Evolutionary conservation across 2,797 vertebrate species (phyloP), one percentile per base, ranked within the genome.

Genomic region (Oryzias dopingdopingensis): DNA sequence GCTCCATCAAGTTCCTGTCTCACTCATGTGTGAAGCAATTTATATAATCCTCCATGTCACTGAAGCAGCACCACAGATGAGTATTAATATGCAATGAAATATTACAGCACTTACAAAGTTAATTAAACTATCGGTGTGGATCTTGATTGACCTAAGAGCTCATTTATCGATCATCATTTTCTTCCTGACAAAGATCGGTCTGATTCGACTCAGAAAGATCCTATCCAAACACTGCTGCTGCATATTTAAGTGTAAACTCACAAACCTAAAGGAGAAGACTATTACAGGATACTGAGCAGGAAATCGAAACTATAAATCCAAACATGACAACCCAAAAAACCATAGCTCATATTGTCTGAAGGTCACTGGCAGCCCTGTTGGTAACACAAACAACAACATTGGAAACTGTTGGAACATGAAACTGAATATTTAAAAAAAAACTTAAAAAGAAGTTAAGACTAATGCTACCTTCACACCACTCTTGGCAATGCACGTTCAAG

Each of bases 81-180:
- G 67, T 56, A 50, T 55, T 72, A 67, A 77, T 64, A 48, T 53
- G 55, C 67, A 14, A 51, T 68, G 70, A 87, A 80, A 78, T 56
- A 74, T 84, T 57, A 45, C 62, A 54, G 48, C 53, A 48, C 49
- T 59, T 70, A 55, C 62, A 71, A 62, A 72, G 69, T 70, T 73
- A 71, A 84, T 78, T 81, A 68, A 77, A 60, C 52, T 62, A 45
- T 40, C 32, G 59, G 40, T 58, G 56, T 64, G 61, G 56, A 72
- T 77, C 77, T 78, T 67, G 74, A 77, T 76, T 51, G 55, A 51
- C 47, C 77, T 80, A 76, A 65, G 65, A 84, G 63, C 65, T 71
- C 52, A 67, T 86, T 77, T 52, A 63, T 76, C 65, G 65, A 54
- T 64, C 49, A 55, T 69, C 17, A 42, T 58, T 59, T 73, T 61